Conservation (phyloP, 2,797 vertebrate genomes). For the Acridotheres tristis region DNA sequence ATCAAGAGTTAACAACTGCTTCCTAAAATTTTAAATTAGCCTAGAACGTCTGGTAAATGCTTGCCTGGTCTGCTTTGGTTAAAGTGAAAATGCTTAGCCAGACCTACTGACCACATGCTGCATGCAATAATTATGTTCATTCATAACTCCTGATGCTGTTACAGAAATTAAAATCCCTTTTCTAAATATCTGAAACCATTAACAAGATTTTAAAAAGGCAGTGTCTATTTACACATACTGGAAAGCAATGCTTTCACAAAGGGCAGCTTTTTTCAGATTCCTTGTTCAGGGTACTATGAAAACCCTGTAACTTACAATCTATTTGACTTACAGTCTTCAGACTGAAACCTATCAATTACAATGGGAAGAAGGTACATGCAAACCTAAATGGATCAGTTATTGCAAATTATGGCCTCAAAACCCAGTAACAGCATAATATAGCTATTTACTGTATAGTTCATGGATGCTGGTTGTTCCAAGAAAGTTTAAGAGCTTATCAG, state of each 20-base stretch:
- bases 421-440: background rate
- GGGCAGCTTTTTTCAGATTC: background rate
- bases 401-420: background rate
- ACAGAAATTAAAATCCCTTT: background rate
- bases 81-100: background rate
- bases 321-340: background rate
- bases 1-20: background rate
- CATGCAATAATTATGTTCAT: background rate
- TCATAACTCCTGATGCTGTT: background rate
- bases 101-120: background rate
- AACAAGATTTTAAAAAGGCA: background rate
- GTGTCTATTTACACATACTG: background rate
- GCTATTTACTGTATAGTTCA: background rate
- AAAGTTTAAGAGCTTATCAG: background rate
- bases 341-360: background rate
- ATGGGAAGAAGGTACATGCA: background rate
- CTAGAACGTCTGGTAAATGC: background rate
- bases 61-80: background rate
- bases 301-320: background rate
- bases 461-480: background rate
- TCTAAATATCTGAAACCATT: background rate
- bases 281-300: background rate
- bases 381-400: background rate
- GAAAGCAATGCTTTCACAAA: background rate
- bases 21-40: background rate